phyloP scores from a whole-genome alignment of 2,888 invertebrate genomes.

The Conomelus anceps region DNA sequence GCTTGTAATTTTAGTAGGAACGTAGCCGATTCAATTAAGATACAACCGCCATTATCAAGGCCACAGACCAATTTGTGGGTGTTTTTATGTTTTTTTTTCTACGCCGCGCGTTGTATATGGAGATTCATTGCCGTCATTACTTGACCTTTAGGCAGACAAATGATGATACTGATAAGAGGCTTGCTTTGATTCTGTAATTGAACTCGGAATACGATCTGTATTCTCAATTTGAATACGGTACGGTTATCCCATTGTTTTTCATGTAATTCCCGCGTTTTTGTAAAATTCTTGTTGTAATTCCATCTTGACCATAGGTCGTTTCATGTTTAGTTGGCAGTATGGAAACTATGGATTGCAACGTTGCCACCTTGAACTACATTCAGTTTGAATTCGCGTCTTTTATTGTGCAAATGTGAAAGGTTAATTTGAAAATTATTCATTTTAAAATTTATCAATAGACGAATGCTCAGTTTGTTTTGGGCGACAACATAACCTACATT shows the following conservation, averaged over 20 bases:
- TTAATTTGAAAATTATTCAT: too few species aligned
- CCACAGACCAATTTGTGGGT: background rate
- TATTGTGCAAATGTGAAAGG: too few species aligned
- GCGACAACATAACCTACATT: too few species aligned
- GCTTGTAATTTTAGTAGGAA: background rate
- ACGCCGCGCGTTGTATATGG: background rate
- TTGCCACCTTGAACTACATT: too few species aligned
- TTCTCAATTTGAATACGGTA: background rate
- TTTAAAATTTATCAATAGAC: too few species aligned
- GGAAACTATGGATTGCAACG: too few species aligned
- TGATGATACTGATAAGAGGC: background rate
- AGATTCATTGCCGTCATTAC: background rate
- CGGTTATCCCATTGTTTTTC: too few species aligned
- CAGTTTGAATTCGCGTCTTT: too few species aligned
- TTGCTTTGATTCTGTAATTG: background rate
- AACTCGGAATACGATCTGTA: background rate
- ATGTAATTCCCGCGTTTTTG: background rate
- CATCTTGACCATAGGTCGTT: too few species aligned
- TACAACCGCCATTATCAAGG: background rate
- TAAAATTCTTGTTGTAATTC: too few species aligned
- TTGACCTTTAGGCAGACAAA: background rate
- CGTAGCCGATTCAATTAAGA: background rate
- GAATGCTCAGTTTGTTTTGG: too few species aligned
- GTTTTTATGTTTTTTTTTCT: background rate
- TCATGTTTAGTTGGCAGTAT: too few species aligned